phyloP scores from a whole-genome alignment of 1,140 invertebrate genomes.

The Dufourea novaeangliae region DNA sequence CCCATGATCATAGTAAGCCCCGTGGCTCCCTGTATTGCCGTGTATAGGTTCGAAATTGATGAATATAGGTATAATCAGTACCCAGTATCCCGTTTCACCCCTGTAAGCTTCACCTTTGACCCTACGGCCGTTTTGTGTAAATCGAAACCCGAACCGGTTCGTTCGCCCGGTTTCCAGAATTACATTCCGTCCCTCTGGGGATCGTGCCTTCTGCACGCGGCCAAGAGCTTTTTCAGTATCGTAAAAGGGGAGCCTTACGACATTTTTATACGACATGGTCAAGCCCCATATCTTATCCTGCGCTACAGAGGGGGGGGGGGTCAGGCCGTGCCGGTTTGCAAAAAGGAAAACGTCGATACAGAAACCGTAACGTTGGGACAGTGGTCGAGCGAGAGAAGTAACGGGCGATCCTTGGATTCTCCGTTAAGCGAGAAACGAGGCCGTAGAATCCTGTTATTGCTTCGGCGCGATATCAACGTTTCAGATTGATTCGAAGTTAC shows the following conservation, averaged over 20 bases:
- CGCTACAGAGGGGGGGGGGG: neutral
- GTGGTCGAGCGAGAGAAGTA: constrained; percentile 1
- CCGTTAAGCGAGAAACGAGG: constrained; percentile 49
- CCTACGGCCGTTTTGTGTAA: neutral
- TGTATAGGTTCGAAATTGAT: neutral
- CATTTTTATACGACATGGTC: constrained; percentile 44
- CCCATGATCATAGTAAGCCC: no score
- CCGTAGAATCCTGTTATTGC: constrained; percentile 44
- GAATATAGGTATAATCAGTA: neutral
- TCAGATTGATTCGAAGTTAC: constrained; percentile 48
- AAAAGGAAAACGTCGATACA: constrained; percentile 46
- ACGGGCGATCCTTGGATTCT: constrained; percentile 33
- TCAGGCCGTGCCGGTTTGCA: no score
- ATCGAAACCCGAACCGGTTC: constrained; percentile 12
- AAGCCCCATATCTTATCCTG: constrained; percentile 37
- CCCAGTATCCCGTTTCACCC: neutral
- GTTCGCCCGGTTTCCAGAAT: neutral
- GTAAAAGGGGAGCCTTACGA: constrained; percentile 50
- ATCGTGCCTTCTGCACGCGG: constrained; percentile 1
- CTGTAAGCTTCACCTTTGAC: neutral
- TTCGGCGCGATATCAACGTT: constrained; percentile 33
- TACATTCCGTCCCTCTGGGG: constrained; percentile 12
- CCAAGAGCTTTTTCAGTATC: constrained; percentile 25
- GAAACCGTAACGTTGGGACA: constrained; percentile 30
- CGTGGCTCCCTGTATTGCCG: neutral